phyloP scores from a whole-genome alignment of 2,113 vertebrate genomes.

The Mystacornis crossleyi region DNA sequence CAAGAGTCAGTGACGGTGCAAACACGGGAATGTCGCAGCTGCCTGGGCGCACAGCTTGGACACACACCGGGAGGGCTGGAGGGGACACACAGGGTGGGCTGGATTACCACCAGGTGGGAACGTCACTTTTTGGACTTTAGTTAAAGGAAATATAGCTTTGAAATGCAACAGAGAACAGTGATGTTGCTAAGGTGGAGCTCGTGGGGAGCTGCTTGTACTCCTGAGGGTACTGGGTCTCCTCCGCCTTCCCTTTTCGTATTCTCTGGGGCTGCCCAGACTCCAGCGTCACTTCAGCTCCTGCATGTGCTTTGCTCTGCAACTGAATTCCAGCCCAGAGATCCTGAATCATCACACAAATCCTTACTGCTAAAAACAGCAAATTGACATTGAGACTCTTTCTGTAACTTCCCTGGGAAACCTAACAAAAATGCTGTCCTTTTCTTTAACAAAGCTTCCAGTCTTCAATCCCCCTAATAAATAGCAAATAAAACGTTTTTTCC shows the following conservation, averaged over 20 bases:
- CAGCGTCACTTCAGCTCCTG: conserved; percentile 37
- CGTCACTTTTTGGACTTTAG: conserved; percentile 37
- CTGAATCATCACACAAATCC: conserved; percentile 46
- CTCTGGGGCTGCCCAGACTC: conserved; percentile 54
- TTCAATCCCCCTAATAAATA: conserved; percentile 81
- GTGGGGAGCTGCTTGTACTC: conserved; percentile 10
- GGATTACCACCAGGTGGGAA: neutral
- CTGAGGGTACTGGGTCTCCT: conserved; percentile 4
- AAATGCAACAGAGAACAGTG: conserved; percentile 56
- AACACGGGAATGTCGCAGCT: conserved; percentile 78
- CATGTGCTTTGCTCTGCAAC: conserved; percentile 74
- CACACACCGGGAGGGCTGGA: conserved; percentile 20
- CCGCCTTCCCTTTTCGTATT: conserved; percentile 38
- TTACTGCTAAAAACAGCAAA: conserved; percentile 70
- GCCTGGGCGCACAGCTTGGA: conserved; percentile 69
- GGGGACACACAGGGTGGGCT: conserved; percentile 47
- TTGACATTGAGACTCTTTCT: conserved; percentile 68
- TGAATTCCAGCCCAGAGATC: conserved; percentile 48
- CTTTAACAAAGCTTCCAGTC: conserved; percentile 67
- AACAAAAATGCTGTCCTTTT: conserved; percentile 65
- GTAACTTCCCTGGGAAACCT: conserved; percentile 72
- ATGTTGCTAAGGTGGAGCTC: neutral
- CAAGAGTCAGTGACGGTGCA: conserved; percentile 62
- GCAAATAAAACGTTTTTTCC: conserved; percentile 57
- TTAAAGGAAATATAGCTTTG: conserved; percentile 32